These are phyloP conservation scores for Tachysurus vachellii DNA, from an alignment of 2,113 vertebrate genomes.

Conservation along the genomic window DNA sequence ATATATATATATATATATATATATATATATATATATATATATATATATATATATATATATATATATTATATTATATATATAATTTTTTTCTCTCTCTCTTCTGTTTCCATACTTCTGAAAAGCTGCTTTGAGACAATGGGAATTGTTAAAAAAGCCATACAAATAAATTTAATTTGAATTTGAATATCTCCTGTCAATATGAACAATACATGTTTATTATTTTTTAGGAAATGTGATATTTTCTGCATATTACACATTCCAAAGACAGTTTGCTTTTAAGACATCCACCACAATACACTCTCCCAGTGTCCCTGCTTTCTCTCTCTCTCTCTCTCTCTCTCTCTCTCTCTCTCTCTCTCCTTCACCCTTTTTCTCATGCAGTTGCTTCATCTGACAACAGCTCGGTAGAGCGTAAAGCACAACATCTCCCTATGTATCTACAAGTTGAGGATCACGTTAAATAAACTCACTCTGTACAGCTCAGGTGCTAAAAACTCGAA, in stretches of 20 bases:
- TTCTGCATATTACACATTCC: background rate
- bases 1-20: no score
- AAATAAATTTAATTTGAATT: no score
- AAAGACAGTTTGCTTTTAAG: conserved; percentile 34
- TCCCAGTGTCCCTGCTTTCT: background rate
- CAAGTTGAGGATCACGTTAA: conserved; percentile 49
- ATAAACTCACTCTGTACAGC: conserved; percentile 36
- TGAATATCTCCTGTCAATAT: background rate
- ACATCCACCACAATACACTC: background rate
- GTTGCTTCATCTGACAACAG: conserved; percentile 38
- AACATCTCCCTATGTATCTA: conserved; percentile 34
- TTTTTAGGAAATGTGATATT: no score
- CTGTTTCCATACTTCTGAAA: no score
- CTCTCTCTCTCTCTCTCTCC: conserved; percentile 11
- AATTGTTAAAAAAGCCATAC: no score
- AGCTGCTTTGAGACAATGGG: no score
- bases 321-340: conserved; percentile 17
- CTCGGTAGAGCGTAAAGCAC: conserved; percentile 37
- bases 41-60: no score
- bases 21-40: no score
- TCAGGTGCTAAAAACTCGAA: background rate
- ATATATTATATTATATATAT: no score
- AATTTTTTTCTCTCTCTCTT: no score
- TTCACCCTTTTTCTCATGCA: conserved; percentile 44
- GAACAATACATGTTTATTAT: background rate